phyloP scores from a whole-genome alignment of 2,113 vertebrate species.

The Talpa occidentalis region DNA sequence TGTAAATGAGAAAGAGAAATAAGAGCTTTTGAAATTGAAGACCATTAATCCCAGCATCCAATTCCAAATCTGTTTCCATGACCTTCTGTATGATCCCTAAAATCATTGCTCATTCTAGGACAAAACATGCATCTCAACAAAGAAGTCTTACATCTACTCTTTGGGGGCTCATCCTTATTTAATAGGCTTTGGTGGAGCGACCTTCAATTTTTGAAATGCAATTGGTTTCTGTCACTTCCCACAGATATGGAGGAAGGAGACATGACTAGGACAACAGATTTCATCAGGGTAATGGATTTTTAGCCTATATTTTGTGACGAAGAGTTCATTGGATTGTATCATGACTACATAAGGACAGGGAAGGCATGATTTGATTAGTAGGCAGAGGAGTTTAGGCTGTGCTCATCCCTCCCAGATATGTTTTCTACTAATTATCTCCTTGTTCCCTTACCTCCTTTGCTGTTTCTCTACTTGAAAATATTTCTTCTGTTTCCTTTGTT shows the following conservation, averaged over 20 bases:
- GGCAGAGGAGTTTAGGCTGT: not conserved
- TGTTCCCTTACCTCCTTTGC: not conserved
- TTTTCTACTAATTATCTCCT: not conserved
- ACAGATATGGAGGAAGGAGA: not conserved
- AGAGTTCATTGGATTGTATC: not conserved
- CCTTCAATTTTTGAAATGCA: constrained; percentile 28
- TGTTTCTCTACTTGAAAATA: constrained; percentile 19
- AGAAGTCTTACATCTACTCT: not conserved
- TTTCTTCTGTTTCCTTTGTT: constrained; percentile 26
- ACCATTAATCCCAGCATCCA: constrained; percentile 45
- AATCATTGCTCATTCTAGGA: not conserved
- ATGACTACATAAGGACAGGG: not conserved
- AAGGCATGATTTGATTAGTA: not conserved
- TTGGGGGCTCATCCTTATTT: not conserved
- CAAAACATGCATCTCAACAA: constrained; percentile 18
- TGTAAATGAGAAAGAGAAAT: constrained; percentile 62
- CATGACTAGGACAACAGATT: not conserved
- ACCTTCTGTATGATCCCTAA: not conserved
- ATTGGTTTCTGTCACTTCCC: constrained; percentile 18
- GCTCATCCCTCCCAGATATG: not conserved
- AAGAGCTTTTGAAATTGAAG: constrained; percentile 35
- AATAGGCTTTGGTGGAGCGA: not conserved
- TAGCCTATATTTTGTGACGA: not conserved
- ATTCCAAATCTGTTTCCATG: constrained; percentile 52
- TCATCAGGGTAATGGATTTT: not conserved